Base-by-base conservation (phyloP, 2,113 vertebrate species). In the Brachypodius melanocephalos region DNA sequence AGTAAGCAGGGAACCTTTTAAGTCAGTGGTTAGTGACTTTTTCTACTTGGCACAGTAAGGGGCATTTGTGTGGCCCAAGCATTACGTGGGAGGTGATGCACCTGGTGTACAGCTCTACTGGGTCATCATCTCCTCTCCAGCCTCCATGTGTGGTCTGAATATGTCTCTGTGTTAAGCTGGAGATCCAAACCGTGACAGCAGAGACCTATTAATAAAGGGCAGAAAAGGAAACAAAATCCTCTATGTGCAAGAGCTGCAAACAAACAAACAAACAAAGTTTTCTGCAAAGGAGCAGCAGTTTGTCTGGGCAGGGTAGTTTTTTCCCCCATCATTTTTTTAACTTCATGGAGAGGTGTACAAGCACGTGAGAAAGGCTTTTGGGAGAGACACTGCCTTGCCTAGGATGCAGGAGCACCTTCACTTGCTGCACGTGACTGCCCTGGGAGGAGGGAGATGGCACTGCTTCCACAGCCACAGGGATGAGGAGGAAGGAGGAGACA, bases 371-470 rank as follows among this genome's bases (percentile, higher is more conserved):
- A 76, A 46, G 29, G 10, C 7, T 76, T 89, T 42, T 36, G 24
- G 52, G 48, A 82, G 43, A 65, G 19, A 28, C 8, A 16, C 6
- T 4, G 4, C 5, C 34, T 67, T 45, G 62, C 17, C 6, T 2
- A 57, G 48, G 32, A 13, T 5, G 5, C 21, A 68, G 36, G 9
- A 81, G 9, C n/a, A 34, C 26, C 42, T 61, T 46, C 31, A 29
- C 5, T 69, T 69, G 36, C 55, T 61, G 69, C 3, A 5, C 11
- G 10, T 57, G 26, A 38, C 45, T 16, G 36, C 29, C 15, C 32
- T 48, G 45, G 34, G 49, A 1, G 6, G 11, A 2, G 6, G 11
- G 13, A 67, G 19, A 6, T 1, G 1, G 63, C 12, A 13, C n/a
- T 22, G 28, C 1, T 1, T 12, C 31, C 3, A 1, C 57, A 66